Evolutionary conservation across 2,888 invertebrate species (phyloP).

Genomic region (Thera britannica): DNA sequence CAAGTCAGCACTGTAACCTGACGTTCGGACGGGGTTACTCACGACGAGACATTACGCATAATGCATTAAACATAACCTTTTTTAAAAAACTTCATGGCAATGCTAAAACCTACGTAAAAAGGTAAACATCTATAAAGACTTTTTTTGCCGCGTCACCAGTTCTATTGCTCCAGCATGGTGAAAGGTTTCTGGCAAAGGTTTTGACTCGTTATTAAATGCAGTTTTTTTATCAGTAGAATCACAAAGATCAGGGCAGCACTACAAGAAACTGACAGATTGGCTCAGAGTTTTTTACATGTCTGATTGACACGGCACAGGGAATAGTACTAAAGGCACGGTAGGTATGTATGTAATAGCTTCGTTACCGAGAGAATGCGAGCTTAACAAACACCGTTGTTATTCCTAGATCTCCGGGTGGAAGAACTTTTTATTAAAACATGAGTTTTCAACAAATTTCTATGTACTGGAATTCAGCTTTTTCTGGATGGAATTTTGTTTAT

Average conservation of each 20-base stretch:
- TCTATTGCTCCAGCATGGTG: no score
- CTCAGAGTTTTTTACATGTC: neutral
- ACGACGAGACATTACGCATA: no score
- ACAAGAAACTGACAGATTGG: no score
- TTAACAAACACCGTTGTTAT: constrained; percentile 3
- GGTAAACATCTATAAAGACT: no score
- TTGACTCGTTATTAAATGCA: no score
- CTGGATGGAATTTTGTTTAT: neutral
- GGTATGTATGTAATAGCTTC: constrained; percentile 6
- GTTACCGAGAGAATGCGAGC: constrained; percentile 9
- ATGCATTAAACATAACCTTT: no score
- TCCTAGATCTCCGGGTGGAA: constrained; percentile 3
- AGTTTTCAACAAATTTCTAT: neutral
- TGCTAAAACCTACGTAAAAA: no score
- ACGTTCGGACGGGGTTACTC: neutral
- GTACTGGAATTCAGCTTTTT: neutral
- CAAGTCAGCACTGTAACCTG: neutral
- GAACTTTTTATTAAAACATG: neutral
- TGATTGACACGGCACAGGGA: neutral
- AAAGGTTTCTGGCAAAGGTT: no score
- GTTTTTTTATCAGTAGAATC: no score
- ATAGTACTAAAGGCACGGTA: neutral
- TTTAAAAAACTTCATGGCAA: no score
- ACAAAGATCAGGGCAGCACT: no score
- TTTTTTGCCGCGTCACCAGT: no score